Conservation (phyloP, 2,797 vertebrate genomes). For the Adrianichthys oophorus region DNA sequence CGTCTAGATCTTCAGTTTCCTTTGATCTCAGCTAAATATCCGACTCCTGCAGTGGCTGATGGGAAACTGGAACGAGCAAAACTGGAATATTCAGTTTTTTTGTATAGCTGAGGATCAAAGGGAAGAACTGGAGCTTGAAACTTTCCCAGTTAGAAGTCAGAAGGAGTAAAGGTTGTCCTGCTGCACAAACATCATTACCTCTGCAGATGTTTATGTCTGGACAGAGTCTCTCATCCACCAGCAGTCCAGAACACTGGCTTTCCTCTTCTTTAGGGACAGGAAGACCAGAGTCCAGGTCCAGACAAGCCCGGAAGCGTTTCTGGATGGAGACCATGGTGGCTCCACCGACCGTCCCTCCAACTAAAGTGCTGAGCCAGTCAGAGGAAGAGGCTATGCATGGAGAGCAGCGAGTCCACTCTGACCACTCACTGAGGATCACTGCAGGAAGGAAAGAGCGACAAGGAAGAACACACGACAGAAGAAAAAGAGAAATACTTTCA, state of each 20-base stretch:
- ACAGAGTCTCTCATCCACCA: conserved; percentile 80
- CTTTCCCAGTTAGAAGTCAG: neutral
- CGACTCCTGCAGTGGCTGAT: conserved; percentile 9
- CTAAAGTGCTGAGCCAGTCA: conserved; percentile 24
- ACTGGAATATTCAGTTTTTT: neutral
- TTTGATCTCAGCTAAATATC: conserved; percentile 21
- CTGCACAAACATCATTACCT: conserved; percentile 63
- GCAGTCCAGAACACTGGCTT: conserved; percentile 62
- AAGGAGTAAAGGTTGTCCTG: neutral
- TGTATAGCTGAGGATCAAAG: neutral
- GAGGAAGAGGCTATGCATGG: conserved; percentile 71
- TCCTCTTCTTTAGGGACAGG: conserved; percentile 53
- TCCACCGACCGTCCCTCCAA: neutral
- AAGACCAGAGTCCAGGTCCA: conserved; percentile 82
- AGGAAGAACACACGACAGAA: neutral
- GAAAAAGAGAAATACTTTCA: neutral
- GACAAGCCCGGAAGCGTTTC: conserved; percentile 82
- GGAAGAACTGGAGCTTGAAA: neutral
- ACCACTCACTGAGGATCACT: conserved; percentile 87
- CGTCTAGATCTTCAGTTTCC: conserved; percentile 7
- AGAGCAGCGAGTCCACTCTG: conserved; percentile 85
- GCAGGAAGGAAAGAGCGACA: neutral
- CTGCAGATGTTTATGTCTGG: conserved; percentile 72
- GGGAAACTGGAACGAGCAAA: conserved; percentile 3
- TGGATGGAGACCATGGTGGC: conserved; percentile 74